These are phyloP conservation scores for Drosophila nigrodunni DNA, from an alignment of 1,140 invertebrate species.

Conservation along the genomic window DNA sequence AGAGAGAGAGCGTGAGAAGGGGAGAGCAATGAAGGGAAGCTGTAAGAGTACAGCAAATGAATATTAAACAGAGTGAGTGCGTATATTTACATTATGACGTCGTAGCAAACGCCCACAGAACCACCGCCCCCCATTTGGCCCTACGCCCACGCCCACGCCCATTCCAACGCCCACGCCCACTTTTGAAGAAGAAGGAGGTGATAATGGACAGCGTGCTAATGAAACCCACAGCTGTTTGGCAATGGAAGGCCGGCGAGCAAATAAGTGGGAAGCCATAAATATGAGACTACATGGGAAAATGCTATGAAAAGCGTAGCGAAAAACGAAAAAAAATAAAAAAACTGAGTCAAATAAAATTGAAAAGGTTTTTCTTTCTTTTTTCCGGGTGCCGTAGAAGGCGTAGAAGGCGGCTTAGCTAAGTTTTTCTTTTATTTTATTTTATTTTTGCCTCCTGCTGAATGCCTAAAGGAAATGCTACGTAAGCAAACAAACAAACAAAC, in stretches of 20 bases:
- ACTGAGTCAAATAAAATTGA: slow-evolving; percentile 59
- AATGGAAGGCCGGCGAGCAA: slow-evolving; percentile 40
- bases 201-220: slow-evolving; percentile 53
- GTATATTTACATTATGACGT: slow-evolving; percentile 46
- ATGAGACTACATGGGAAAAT: slow-evolving; percentile 59
- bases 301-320: slow-evolving; percentile 43
- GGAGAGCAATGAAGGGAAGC: background rate
- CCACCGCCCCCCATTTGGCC: background rate
- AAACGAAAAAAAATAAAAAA: slow-evolving; percentile 8
- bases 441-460: slow-evolving; percentile 5
- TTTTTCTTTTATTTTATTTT: no score
- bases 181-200: slow-evolving; percentile 43
- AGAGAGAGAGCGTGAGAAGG: background rate
- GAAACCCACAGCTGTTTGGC: slow-evolving; percentile 53
- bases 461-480: slow-evolving; percentile 55
- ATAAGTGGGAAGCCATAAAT: slow-evolving; percentile 72
- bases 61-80: background rate
- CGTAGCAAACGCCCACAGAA: slow-evolving; percentile 24
- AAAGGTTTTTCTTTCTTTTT: slow-evolving; percentile 48
- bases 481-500: slow-evolving; percentile 59
- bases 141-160: slow-evolving; percentile 8
- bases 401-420: slow-evolving; percentile 37
- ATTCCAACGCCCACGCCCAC: slow-evolving; percentile 19
- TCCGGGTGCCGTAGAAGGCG: slow-evolving; percentile 19
- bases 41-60: slow-evolving; percentile 7